Evolutionary conservation across 2,888 invertebrate genomes (phyloP), one percentile per base, ranked within the genome.

Genomic region (Plebejus argus): DNA sequence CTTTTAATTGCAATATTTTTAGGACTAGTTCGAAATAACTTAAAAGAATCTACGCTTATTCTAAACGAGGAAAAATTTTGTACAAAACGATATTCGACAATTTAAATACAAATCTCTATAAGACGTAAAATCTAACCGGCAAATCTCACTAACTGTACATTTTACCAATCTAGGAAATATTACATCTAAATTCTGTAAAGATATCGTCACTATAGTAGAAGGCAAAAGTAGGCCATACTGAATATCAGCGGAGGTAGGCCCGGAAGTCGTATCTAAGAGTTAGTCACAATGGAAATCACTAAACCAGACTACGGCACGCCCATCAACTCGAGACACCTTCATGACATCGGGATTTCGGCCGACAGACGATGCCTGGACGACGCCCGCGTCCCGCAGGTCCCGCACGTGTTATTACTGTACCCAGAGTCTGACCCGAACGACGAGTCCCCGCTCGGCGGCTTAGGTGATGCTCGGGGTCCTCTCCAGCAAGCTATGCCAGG

Each of bases 401-500:
- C 96, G 80, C 96, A 96, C 5, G 96, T 97, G 85, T 96, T 96
- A 89, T 97, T 97, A 88, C 97, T 97, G 90, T 97, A 97, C 12
- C 97, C 97, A 72, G 97, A 97, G 90, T 97, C 97, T 10, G 97
- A 97, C 49, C 97, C 97, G 82, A 97, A 96, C 5, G 97, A 97
- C 6, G 97, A 97, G 84, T 97, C 96, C 82, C 96, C 96, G 80
- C 96, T 96, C 77, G 96, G 96, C 66, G 96, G 95, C 84, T 95
- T 95, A 2, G 95, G 95, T 58, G 94, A 93, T 1, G 91, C 92
- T 81, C 90, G 87, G 33, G 90, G 95, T 82, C 90, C 95, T 86
- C 94, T 95, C 93, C 95, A 95, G 86, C 94, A 96, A 74, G 95
- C 95, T 76, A 95, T 95, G 0, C 93, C 93, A 49, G 93, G 93